Evolutionary conservation across 2,797 vertebrate species (phyloP).

Genomic region (Momotus momota): DNA sequence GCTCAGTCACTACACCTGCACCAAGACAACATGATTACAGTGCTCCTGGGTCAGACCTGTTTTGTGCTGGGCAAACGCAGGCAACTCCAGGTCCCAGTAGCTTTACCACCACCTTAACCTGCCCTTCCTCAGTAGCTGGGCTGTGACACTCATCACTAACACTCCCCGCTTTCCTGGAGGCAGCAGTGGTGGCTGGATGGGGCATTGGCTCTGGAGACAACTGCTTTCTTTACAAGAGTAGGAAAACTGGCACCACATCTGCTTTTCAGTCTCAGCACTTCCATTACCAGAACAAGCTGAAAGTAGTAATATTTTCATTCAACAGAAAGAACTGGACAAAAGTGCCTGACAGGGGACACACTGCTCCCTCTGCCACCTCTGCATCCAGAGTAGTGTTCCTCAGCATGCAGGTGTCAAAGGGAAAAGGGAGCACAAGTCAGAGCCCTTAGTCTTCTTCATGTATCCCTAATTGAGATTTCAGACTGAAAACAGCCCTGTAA

Average conservation of each 20-base stretch:
- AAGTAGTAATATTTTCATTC: not conserved
- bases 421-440: not conserved
- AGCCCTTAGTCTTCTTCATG: not conserved
- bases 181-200: no score
- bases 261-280: not conserved
- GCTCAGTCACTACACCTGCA: not conserved
- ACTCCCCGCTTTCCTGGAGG: not conserved
- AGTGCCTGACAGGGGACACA: not conserved
- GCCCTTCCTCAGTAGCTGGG: not conserved
- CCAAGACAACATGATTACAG: fast-evolving
- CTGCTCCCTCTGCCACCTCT: not conserved
- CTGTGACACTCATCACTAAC: not conserved
- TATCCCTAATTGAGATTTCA: not conserved
- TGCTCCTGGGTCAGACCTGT: not conserved
- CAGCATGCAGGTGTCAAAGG: fast-evolving
- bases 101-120: not conserved
- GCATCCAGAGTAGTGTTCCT: fast-evolving
- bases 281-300: fast-evolving
- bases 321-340: not conserved
- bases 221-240: not conserved
- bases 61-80: not conserved
- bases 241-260: not conserved
- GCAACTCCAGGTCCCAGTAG: fast-evolving
- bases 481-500: not conserved
- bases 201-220: fast-evolving